phyloP scores from a whole-genome alignment of 2,888 invertebrate genomes.

The Pachliopta kotzebuea region DNA sequence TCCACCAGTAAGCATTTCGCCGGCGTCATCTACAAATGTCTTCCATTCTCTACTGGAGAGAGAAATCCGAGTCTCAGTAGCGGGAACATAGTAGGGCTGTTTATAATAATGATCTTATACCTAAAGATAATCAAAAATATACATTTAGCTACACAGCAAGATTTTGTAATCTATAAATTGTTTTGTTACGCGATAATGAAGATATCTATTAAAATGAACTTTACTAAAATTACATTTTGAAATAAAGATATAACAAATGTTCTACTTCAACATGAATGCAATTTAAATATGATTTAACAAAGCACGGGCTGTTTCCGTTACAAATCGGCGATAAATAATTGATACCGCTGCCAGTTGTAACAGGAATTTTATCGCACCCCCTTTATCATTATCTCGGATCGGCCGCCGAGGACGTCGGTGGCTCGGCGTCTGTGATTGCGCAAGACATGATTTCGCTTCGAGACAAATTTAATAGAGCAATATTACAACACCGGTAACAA shows the following conservation, averaged over 20 bases:
- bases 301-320: conserved; percentile 8
- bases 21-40: too few species aligned
- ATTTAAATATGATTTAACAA: conserved; percentile 8
- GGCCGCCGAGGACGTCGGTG: conserved; percentile 29
- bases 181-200: neutral
- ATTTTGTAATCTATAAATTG: neutral
- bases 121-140: too few species aligned
- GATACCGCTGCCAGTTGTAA: conserved; percentile 33
- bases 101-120: too few species aligned
- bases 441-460: conserved; percentile 45
- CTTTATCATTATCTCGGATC: conserved; percentile 33
- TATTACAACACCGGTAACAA: conserved; percentile 52
- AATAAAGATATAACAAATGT: neutral
- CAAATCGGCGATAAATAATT: conserved; percentile 26
- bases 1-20: too few species aligned
- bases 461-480: conserved; percentile 51
- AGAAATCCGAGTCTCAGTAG: too few species aligned
- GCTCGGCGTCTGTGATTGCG: conserved; percentile 40
- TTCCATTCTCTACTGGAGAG: too few species aligned
- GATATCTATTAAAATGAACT: neutral
- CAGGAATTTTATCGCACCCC: conserved; percentile 35
- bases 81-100: too few species aligned
- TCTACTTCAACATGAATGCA: conserved; percentile 1
- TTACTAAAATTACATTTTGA: neutral
- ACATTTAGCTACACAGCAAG: too few species aligned